Conservation (phyloP, 1,140 invertebrate species). For the Anoplophora glabripennis region DNA sequence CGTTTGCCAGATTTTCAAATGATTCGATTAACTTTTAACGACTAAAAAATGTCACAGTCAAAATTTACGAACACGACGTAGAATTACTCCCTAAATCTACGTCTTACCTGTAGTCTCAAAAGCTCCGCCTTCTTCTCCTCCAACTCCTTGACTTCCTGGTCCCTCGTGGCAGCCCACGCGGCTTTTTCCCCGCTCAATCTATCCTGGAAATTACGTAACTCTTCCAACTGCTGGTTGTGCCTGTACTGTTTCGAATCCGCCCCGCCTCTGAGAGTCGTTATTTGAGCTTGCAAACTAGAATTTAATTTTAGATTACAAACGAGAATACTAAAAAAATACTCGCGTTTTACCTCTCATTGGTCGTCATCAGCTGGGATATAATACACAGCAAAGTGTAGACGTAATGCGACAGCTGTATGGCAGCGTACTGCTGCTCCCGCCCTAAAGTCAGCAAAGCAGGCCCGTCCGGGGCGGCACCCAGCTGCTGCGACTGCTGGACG, state of each 20-base stretch:
- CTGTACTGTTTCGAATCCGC: constrained; percentile 58
- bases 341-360: constrained; percentile 65
- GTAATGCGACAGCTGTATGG: constrained; percentile 74
- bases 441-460: constrained; percentile 51
- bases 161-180: constrained; percentile 65
- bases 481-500: constrained; percentile 18
- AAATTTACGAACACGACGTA: background rate
- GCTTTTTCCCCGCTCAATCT: constrained; percentile 77
- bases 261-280: constrained; percentile 55
- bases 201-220: constrained; percentile 69
- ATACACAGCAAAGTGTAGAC: constrained; percentile 79
- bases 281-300: constrained; percentile 61
- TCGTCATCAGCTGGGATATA: constrained; percentile 81
- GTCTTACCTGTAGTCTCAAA: constrained; percentile 53
- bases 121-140: constrained; percentile 63
- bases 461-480: constrained; percentile 35
- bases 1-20: too few relatives aligned
- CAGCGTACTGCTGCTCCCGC: constrained; percentile 66
- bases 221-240: constrained; percentile 72
- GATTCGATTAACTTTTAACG: too few relatives aligned
- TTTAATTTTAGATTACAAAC: background rate
- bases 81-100: background rate
- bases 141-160: constrained; percentile 63
- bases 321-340: background rate
- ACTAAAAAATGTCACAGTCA: too few relatives aligned